A percentile compares a stretch with the other conserved stretches of the same genome.
phyloP scores from a whole-genome alignment of 2,113 vertebrate genomes.

The Malurus alboscapulatus region DNA sequence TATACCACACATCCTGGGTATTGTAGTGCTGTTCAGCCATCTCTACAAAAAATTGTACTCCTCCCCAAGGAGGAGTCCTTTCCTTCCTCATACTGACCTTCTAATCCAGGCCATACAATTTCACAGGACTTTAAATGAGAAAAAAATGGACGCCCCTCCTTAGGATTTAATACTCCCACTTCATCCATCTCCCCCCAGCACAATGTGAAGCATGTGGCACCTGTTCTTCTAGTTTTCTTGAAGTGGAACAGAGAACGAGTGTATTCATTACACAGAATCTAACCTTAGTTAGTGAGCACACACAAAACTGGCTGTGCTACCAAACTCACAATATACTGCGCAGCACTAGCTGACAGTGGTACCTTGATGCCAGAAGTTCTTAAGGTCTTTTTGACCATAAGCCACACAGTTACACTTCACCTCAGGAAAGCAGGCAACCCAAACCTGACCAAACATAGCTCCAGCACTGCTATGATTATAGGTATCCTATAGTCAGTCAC shows the following conservation, averaged over 20 bases:
- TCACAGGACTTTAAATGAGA: neutral
- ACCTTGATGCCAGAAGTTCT: neutral
- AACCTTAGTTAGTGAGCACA: neutral
- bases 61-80: neutral
- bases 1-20: neutral
- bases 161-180: neutral
- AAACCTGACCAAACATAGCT: neutral
- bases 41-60: neutral
- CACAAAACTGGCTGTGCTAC: neutral
- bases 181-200: neutral
- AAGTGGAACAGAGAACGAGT: neutral
- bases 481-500: neutral
- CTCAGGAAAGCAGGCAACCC: neutral
- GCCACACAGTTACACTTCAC: neutral
- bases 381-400: neutral
- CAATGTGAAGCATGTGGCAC: neutral
- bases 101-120: neutral
- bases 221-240: neutral
- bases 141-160: neutral
- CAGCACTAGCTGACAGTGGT: neutral
- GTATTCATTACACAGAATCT: neutral
- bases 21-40: neutral
- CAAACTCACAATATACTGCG: neutral
- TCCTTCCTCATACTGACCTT: neutral
- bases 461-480: neutral